These are phyloP conservation scores for Fulica atra DNA, from an alignment of 2,113 vertebrate genomes.

Conservation along the genomic window DNA sequence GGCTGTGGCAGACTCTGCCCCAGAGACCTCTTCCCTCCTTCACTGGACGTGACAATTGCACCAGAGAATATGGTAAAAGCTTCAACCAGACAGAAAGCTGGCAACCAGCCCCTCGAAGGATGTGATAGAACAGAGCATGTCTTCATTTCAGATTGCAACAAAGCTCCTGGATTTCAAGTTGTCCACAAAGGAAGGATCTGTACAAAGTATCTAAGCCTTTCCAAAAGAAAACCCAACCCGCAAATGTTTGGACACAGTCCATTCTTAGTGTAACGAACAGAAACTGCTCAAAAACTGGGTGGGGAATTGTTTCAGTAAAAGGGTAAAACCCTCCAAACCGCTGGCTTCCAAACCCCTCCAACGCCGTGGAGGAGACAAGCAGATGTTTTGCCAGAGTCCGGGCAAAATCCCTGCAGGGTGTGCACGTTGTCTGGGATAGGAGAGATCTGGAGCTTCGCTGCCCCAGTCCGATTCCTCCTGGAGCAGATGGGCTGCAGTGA, in stretches of 20 bases:
- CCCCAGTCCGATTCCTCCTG: neutral
- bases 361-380: neutral
- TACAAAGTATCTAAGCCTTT: constrained; percentile 19
- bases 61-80: neutral
- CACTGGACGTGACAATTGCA: neutral
- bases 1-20: neutral
- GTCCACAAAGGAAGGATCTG: constrained; percentile 29
- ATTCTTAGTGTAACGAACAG: constrained; percentile 16
- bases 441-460: neutral
- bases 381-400: neutral
- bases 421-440: fast-evolving
- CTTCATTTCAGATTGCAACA: constrained; percentile 40
- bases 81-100: neutral
- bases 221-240: neutral
- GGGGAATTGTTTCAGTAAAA: constrained; percentile 33
- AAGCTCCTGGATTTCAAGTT: constrained; percentile 17
- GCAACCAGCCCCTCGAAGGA: neutral
- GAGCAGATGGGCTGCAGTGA: neutral
- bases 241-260: constrained; percentile 8
- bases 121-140: constrained; percentile 4
- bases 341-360: neutral
- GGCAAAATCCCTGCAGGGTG: neutral
- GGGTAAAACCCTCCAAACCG: constrained; percentile 28
- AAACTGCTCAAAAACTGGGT: constrained; percentile 40
- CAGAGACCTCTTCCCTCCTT: neutral